Evolutionary conservation across 1,140 invertebrate species (phyloP), one percentile per base, ranked within the genome.

Genomic region (Camponotus floridanus): DNA sequence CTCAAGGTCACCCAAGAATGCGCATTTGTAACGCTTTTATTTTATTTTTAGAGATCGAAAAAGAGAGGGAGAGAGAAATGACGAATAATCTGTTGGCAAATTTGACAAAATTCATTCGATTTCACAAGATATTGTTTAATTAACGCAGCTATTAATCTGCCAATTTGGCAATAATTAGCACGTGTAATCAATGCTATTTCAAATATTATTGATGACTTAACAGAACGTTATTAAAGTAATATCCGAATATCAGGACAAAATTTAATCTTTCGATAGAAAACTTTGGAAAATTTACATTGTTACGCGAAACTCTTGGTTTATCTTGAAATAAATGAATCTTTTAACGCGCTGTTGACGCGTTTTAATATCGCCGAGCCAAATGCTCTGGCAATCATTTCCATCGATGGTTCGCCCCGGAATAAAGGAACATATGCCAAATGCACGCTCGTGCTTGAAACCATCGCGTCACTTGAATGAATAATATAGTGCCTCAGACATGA

Each of bases 401-500:
- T 87, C 70, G 62, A 64, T 48, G 45, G 79, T 73, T 59, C 33
- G 67, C 57, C 79, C 36, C 57, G 84, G 76, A 86, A 71, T 65
- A 74, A 93, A 93, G 91, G 88, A 93, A 92, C 88, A 94, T 87
- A 79, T 84, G 88, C 92, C 92, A 93, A 93, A 94, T 94, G 92
- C 93, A 93, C 90, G 76, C 90, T 90, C 93, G 92, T 94, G 91
- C 90, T 94, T 93, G 92, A 93, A 92, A 89, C 70, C 59, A 74
- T 71, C 81, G 64, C 74, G 70, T 80, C 78, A 65, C 92, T 94
- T 94, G 94, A 95, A 94, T 95, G 94, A 95, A 95, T 95, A 95
- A 95, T 92, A 95, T 92, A 91, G 74, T 65, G 64, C 18, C n/a
- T 67, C 62, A 64, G 85, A 90, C 88, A 90, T 89, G 88, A 76